Conservation (phyloP, 2,113 vertebrate genomes). For the Onychostoma macrolepis region DNA sequence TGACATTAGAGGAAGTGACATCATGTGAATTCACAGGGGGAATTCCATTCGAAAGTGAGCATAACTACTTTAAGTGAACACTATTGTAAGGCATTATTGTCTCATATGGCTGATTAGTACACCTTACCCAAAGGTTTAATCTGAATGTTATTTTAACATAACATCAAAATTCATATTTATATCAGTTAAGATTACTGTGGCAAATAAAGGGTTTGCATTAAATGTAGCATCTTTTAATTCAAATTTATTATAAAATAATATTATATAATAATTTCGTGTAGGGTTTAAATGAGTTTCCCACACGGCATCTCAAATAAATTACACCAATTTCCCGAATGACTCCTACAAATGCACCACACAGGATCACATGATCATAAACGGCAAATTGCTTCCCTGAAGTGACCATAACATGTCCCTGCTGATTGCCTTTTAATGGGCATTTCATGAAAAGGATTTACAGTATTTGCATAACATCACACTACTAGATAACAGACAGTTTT, state of each 20-base stretch:
- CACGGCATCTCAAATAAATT: neutral
- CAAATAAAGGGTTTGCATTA: neutral
- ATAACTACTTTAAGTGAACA: neutral
- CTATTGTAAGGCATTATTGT: neutral
- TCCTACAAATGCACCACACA: neutral
- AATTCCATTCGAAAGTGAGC: neutral
- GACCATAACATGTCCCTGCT: neutral
- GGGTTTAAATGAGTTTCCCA: neutral
- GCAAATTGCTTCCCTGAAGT: neutral
- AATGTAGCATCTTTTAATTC: neutral
- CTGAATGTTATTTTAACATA: neutral
- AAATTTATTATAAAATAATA: neutral
- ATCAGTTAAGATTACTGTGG: neutral
- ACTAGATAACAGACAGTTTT: neutral
- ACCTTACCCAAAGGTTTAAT: no score
- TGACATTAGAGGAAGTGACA: neutral
- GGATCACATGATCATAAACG: neutral
- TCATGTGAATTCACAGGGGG: neutral
- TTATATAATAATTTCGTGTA: neutral
- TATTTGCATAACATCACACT: neutral
- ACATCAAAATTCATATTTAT: neutral
- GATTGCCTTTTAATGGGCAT: neutral
- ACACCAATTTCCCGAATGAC: neutral
- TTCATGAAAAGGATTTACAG: neutral
- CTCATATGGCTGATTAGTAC: neutral